A percentile compares a stretch with the other conserved stretches of the same genome.
phyloP scores from a whole-genome alignment of 2,888 invertebrate genomes.

The Drosophila paranaensis region DNA sequence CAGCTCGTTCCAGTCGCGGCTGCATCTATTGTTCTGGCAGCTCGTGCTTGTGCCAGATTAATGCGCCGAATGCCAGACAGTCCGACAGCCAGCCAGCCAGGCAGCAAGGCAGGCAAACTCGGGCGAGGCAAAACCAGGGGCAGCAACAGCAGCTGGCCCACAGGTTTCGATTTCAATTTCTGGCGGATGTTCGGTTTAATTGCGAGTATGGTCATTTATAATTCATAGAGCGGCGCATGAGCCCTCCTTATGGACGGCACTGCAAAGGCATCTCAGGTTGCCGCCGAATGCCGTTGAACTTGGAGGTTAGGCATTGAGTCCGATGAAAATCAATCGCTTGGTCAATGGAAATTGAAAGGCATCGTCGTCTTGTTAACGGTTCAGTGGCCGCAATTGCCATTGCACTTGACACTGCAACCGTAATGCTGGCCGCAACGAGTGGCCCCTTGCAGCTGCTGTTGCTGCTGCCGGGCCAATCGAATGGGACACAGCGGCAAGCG shows the following conservation, averaged over 20 bases:
- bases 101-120: conserved; percentile 2
- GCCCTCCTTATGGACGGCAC: neutral
- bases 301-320: conserved; percentile 44
- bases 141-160: conserved; percentile 9
- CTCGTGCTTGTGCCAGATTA: conserved; percentile 80
- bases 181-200: conserved; percentile 76
- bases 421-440: conserved; percentile 19
- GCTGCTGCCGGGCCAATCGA: conserved; percentile 28
- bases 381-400: conserved; percentile 57
- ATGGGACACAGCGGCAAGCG: conserved; percentile 7
- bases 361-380: conserved; percentile 46
- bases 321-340: conserved; percentile 57
- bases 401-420: conserved; percentile 69
- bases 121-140: neutral
- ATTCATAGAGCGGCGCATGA: conserved; percentile 54
- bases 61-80: conserved; percentile 42
- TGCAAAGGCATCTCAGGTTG: conserved; percentile 44
- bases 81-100: neutral
- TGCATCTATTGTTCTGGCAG: conserved; percentile 69
- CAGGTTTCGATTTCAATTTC: conserved; percentile 81
- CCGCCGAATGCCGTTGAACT: conserved; percentile 62
- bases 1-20: conserved; percentile 25
- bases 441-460: conserved; percentile 25
- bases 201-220: conserved; percentile 57
- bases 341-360: conserved; percentile 55